These are phyloP conservation scores for Epistrophe grossulariae DNA, from an alignment of 2,888 invertebrate species.

Conservation along the genomic window DNA sequence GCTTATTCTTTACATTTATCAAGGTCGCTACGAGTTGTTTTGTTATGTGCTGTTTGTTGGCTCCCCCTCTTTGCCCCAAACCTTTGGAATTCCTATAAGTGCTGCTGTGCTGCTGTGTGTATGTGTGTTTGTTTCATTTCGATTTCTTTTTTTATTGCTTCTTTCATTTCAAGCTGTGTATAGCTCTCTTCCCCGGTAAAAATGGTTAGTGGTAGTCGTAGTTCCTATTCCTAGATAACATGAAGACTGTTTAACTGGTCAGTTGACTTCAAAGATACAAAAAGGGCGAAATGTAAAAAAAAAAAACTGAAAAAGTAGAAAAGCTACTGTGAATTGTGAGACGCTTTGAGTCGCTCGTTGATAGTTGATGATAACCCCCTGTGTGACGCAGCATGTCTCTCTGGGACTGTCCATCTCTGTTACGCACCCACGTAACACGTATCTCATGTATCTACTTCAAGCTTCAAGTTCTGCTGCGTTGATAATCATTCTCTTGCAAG, in stretches of 20 bases:
- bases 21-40: conserved; percentile 74
- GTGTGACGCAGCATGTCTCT: conserved; percentile 42
- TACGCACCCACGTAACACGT: conserved; percentile 43
- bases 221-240: conserved; percentile 70
- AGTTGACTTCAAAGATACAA: conserved; percentile 60
- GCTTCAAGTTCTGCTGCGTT: conserved; percentile 40
- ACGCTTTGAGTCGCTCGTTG: conserved; percentile 43
- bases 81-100: conserved; percentile 45
- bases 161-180: conserved; percentile 14
- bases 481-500: conserved; percentile 57
- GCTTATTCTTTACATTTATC: conserved; percentile 73
- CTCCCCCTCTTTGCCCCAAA: conserved; percentile 44
- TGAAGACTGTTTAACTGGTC: conserved; percentile 70
- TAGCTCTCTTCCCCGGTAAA: not conserved
- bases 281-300: conserved; percentile 45
- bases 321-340: conserved; percentile 47
- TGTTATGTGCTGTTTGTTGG: conserved; percentile 62
- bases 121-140: conserved; percentile 52
- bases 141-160: conserved; percentile 62
- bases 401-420: conserved; percentile 49
- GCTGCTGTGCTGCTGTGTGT: conserved; percentile 5
- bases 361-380: conserved; percentile 63
- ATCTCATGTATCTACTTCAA: not conserved
- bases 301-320: conserved; percentile 19
- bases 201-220: conserved; percentile 16